Conservation (phyloP, 35 echinoderm and acorn worm species). For the Apostichopus parvimensis region DNA sequence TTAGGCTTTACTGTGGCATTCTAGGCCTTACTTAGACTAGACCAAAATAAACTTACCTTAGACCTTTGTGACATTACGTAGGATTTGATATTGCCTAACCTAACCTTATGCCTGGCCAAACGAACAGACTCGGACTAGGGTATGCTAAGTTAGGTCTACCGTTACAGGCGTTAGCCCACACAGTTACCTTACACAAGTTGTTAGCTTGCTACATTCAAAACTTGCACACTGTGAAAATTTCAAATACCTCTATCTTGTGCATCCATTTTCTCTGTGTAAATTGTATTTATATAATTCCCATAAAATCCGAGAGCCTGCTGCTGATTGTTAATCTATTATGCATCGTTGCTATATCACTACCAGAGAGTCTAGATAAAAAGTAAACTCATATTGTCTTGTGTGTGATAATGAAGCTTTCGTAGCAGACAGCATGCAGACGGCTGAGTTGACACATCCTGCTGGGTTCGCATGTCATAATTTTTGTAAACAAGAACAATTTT, state of each 20-base stretch:
- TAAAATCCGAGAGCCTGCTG: conserved; percentile 30
- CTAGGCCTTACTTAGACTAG: too few species aligned
- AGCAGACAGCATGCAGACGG: conserved; percentile 41
- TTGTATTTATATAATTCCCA: conserved; percentile 31
- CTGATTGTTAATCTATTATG: not conserved
- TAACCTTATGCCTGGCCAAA: too few species aligned
- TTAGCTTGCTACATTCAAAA: too few species aligned
- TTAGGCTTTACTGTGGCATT: too few species aligned
- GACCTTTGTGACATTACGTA: too few species aligned
- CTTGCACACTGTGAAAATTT: not conserved
- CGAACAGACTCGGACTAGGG: too few species aligned
- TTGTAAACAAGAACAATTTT: not conserved
- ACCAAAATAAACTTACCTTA: too few species aligned
- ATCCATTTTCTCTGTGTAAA: conserved; percentile 38
- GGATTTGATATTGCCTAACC: too few species aligned
- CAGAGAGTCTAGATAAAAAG: not conserved
- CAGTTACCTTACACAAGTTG: too few species aligned
- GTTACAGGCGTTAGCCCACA: too few species aligned
- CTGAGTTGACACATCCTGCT: conserved; percentile 22
- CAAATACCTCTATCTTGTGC: conserved; percentile 34
- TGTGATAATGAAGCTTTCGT: not conserved
- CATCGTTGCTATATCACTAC: not conserved
- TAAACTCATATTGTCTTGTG: not conserved
- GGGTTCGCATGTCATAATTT: conserved; percentile 11
- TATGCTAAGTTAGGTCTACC: too few species aligned